Evolutionary conservation across 1,140 invertebrate genomes (phyloP), one percentile per base, ranked within the genome.

Genomic region (Chymomyza costata): DNA sequence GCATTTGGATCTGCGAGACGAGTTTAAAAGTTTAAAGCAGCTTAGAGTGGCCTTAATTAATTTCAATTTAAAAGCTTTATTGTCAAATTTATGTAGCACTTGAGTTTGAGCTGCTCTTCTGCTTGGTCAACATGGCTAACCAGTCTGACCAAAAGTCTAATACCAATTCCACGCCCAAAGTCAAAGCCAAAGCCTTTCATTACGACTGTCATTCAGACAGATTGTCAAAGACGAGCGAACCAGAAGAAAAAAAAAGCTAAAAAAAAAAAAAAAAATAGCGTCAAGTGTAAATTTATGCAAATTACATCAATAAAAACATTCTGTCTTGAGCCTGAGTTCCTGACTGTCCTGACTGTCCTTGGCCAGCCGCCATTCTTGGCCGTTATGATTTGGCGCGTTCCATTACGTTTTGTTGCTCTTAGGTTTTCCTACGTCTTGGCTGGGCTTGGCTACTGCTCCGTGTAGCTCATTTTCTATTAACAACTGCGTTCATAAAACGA

Each of bases 301-400:
- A 78, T 78, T 68, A 71, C 73, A 71, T 80, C 73, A 78, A 78
- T 78, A 78, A 78, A 78, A 78, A 78, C 73, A 78, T 78, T 78
- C 70, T 55, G 73, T 59, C 65, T 78, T 63, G 48, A n/a, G n/a
- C 31, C 31, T 34, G 3, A 11, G 31, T 3, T 34, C n/a, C n/a
- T n/a, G 5, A 6, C 17, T 38, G 39, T 17, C 10, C 6, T 48
- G 34, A 35, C 55, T 65, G 50, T 10, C 5, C 54, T 58, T 66
- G 60, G 43, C 39, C 37, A 51, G 45, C 45, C 56, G 31, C 25
- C 25, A 10, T 10, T 28, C 10, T 10, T 28, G 60, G 54, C 67
- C 67, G 61, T 80, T 78, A 67, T 78, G 73, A 73, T 80, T 78
- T 65, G 67, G 31, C n/a, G 3, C 25, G 10, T 6, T 28, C 25